phyloP scores from a whole-genome alignment of 1,140 invertebrate genomes.

The Hyles euphorbiae region DNA sequence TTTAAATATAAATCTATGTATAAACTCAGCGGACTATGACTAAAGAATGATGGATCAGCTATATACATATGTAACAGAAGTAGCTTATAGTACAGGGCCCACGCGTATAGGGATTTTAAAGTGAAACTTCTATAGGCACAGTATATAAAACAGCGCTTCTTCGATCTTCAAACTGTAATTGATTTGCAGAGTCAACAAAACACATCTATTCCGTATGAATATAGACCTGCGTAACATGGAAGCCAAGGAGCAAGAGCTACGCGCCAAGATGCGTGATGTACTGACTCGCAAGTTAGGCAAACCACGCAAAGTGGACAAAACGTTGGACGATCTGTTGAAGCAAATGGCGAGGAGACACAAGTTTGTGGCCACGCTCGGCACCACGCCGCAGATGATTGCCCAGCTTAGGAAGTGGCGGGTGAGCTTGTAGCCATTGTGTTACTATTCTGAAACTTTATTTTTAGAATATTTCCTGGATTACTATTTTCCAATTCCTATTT shows the following conservation, averaged over 20 bases:
- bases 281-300: slow-evolving; percentile 54
- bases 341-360: slow-evolving; percentile 60
- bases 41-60: no score
- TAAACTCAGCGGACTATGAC: no score
- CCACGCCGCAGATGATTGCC: slow-evolving; percentile 35
- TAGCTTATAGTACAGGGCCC: no score
- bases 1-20: no score
- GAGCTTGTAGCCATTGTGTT: background rate
- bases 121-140: no score
- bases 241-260: slow-evolving; percentile 35
- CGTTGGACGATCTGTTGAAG: slow-evolving; percentile 52
- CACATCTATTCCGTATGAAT: slow-evolving; percentile 65
- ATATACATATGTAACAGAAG: no score
- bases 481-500: no score
- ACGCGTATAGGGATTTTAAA: no score
- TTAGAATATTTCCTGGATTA: background rate
- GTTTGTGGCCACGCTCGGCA: slow-evolving; percentile 34
- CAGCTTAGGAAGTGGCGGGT: slow-evolving; percentile 49
- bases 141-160: no score
- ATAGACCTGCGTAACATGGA: slow-evolving; percentile 60
- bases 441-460: no score
- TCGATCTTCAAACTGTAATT: background rate
- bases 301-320: slow-evolving; percentile 49
- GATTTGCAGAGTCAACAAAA: slow-evolving; percentile 48
- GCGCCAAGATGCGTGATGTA: slow-evolving; percentile 56